Evolutionary conservation across 1,140 invertebrate species (phyloP).

Genomic region (Drosophila carrolli): DNA sequence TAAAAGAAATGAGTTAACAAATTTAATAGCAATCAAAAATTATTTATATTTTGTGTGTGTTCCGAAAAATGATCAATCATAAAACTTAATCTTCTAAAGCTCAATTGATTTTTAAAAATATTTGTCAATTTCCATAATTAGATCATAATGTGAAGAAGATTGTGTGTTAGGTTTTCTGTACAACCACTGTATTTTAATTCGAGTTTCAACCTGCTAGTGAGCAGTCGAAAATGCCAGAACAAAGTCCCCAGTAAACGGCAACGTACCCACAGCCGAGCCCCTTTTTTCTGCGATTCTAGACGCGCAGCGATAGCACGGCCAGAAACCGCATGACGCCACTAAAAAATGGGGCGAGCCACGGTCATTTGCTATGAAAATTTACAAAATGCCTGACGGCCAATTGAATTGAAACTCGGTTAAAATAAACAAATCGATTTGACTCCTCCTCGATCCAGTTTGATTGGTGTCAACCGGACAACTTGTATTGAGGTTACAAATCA

Average conservation of each 20-base stretch:
- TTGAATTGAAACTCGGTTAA: constrained; percentile 49
- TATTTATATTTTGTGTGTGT: too few relatives aligned
- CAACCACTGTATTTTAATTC: background rate
- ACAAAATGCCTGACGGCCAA: constrained; percentile 21
- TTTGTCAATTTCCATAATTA: background rate
- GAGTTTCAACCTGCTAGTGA: constrained; percentile 15
- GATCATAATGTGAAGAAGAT: background rate
- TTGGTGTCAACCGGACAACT: constrained; percentile 70
- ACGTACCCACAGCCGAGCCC: constrained; percentile 53
- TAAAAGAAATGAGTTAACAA: too few relatives aligned
- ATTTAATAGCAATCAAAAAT: too few relatives aligned
- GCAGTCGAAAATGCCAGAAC: constrained; percentile 28
- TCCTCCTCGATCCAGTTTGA: constrained; percentile 43
- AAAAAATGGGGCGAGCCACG: constrained; percentile 37
- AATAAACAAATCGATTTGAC: constrained; percentile 56
- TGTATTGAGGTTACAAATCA: constrained; percentile 76
- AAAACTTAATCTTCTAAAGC: too few relatives aligned
- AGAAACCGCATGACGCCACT: constrained; percentile 38
- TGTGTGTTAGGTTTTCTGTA: background rate
- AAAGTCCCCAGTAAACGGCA: constrained; percentile 2
- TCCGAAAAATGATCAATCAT: too few relatives aligned
- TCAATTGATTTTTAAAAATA: too few relatives aligned
- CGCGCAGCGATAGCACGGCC: constrained; percentile 25
- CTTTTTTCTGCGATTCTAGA: constrained; percentile 31
- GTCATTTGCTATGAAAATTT: constrained; percentile 18